Evolutionary conservation across 2,797 vertebrate genomes (phyloP).

Genomic region (Heterohyrax brucei): DNA sequence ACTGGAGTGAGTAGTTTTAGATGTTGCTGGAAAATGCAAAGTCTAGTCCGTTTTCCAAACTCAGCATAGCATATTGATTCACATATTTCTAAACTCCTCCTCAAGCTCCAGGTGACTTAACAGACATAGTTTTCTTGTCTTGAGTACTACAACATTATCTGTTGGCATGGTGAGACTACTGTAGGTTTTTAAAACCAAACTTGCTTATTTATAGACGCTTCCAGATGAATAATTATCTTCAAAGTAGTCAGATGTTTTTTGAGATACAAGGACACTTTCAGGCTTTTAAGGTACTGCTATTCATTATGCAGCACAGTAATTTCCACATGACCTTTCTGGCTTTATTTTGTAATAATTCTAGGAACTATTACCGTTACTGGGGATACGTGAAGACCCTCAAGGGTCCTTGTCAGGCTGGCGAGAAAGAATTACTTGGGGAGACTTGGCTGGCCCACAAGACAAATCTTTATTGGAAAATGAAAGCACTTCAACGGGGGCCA

Average conservation of each 20-base stretch:
- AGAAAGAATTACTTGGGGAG: too few relatives aligned
- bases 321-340: background rate
- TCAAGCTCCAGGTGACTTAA: conserved; percentile 36
- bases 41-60: background rate
- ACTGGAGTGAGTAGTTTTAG: conserved; percentile 10
- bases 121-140: conserved; percentile 28
- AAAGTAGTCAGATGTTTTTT: conserved; percentile 37
- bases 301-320: background rate
- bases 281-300: conserved; percentile 1
- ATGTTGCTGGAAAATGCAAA: conserved; percentile 55
- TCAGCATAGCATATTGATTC: conserved; percentile 18
- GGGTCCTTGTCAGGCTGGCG: too few relatives aligned
- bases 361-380: background rate
- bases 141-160: conserved; percentile 10
- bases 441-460: too few relatives aligned
- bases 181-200: conserved; percentile 32
- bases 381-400: too few relatives aligned
- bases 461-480: too few relatives aligned
- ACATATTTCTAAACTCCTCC: conserved; percentile 10
- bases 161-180: conserved; percentile 18
- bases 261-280: conserved; percentile 32
- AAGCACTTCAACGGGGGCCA: too few relatives aligned
- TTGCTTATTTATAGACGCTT: background rate
- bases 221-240: background rate
- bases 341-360: conserved; percentile 43